Base-by-base conservation (phyloP, 2,797 vertebrate genomes). In the Sciurus vulgaris region DNA sequence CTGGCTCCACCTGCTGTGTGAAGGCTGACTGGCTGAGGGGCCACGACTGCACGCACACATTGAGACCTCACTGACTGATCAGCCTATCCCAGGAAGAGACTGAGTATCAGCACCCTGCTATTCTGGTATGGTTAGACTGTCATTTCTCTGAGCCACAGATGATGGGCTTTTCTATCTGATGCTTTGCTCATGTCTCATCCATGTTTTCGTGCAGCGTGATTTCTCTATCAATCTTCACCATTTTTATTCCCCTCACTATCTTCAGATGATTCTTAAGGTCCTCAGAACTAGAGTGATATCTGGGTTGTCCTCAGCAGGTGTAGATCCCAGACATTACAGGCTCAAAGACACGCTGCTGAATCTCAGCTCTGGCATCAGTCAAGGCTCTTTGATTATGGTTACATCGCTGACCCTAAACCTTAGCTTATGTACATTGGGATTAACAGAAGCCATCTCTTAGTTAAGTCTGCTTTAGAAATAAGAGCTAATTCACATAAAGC, bases 391-490 rank as follows among this genome's bases (percentile, higher is more conserved):
- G 72, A 89, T n/a, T 69, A 82, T 2, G 51, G 49, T 17, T 85
- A 83, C 44, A 20, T 73, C 41, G 35, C 59, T 56, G 86, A 86
- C 56, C 6, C 20, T 26, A 77, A 8, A 35, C 54, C 77, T 92
- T 38, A 86, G 47, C 65, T 84, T 92, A 17, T 69, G 18, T 22
- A 65, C 20, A 44, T 24, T 56, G 73, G 47, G 20, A 51, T 54
- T 41, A 82, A 59, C 10, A 87, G 76, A 89, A 38, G 7, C 18
- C 33, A 38, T 51, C 24, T 61, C 14, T 35, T 49, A 38, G 30
- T 28, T 59, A 61, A 65, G 33, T 78, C 61, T 85, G 33, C 28
- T 93, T 56, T 85, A 73, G 24, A 87, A 91, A 92, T 35, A 85
- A 4, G 24, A 82, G 15, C 54, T 77, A 54, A 86, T 89, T 94